phyloP scores from a whole-genome alignment of 2,113 vertebrate genomes.

The Urocitellus parryii region DNA sequence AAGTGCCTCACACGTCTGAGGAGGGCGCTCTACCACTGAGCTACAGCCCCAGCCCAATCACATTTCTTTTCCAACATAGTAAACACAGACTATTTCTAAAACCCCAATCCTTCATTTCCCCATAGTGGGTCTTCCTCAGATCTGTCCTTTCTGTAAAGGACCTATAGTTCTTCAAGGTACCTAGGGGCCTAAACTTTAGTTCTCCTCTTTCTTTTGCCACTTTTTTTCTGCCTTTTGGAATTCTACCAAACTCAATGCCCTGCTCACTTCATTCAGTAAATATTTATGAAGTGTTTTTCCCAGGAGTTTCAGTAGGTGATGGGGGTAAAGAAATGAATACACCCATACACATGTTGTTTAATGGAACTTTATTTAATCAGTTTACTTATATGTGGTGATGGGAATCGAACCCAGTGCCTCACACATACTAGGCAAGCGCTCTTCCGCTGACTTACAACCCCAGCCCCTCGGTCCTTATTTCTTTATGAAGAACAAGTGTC shows the following conservation, averaged over 20 bases:
- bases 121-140: background rate
- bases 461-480: no score
- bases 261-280: background rate
- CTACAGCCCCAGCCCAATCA: background rate
- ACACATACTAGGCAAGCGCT: no score
- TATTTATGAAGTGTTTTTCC: background rate
- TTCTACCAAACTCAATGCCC: background rate
- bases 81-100: background rate
- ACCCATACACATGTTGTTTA: background rate
- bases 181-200: background rate
- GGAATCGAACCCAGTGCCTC: no score
- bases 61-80: background rate
- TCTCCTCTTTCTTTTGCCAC: background rate
- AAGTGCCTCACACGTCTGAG: no score
- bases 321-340: background rate
- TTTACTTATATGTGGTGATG: no score
- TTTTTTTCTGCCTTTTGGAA: background rate
- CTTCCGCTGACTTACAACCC: no score
- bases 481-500: no score
- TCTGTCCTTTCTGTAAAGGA: background rate
- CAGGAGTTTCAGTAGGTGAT: background rate
- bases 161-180: background rate
- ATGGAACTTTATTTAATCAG: no score
- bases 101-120: background rate
- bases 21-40: no score